These are phyloP conservation scores for Cyanistes caeruleus DNA, from an alignment of 2,113 vertebrate species.

Conservation along the genomic window DNA sequence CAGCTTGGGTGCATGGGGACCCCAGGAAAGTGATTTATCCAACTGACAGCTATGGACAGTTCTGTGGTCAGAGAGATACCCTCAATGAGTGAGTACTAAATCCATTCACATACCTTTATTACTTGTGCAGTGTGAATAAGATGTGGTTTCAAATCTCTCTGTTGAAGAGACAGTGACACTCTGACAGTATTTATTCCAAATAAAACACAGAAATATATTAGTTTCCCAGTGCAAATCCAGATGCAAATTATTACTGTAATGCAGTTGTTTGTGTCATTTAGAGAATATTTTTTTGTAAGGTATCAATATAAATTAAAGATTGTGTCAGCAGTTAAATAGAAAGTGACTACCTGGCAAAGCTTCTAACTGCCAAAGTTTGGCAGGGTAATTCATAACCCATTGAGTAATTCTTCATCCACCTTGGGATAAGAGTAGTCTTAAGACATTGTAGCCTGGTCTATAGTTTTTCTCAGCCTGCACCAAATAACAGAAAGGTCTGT, in stretches of 20 bases:
- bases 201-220: not conserved
- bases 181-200: not conserved
- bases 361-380: not conserved
- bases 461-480: not conserved
- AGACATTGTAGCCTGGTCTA: not conserved
- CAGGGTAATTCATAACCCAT: not conserved
- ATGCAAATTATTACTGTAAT: not conserved
- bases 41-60: conserved; percentile 93
- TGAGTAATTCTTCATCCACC: not conserved
- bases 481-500: not conserved
- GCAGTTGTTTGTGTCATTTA: not conserved
- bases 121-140: not conserved
- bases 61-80: conserved; percentile 91
- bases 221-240: not conserved
- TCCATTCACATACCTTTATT: not conserved
- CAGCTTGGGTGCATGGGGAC: conserved; percentile 95
- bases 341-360: not conserved
- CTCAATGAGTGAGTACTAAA: conserved; percentile 87
- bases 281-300: not conserved
- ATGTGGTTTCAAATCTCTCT: not conserved
- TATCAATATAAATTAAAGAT: not conserved
- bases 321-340: not conserved
- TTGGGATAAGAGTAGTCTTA: not conserved
- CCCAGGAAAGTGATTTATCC: conserved; percentile 92
- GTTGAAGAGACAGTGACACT: not conserved